Percentiles rank a stretch among this genome's conserved stretches.
Conservation (phyloP, 2,797 vertebrate genomes). For the Triplophysa yarkandensis region DNA sequence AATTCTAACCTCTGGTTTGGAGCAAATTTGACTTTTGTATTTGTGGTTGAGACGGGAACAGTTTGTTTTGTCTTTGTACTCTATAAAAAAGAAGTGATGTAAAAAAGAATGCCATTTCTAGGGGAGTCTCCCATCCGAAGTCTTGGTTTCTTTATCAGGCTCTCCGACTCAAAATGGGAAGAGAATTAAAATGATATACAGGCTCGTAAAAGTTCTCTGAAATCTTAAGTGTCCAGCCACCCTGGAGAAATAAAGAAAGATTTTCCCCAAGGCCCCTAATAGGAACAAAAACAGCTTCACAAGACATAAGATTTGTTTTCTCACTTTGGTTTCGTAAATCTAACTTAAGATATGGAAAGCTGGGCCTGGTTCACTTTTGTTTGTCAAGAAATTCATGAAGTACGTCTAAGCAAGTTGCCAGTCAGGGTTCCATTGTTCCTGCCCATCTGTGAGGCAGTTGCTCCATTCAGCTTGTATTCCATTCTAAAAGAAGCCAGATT, state of each 20-base stretch:
- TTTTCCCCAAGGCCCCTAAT: slow-evolving; percentile 45
- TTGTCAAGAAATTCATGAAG: slow-evolving; percentile 66
- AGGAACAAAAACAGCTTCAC: slow-evolving; percentile 48
- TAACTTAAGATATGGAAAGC: slow-evolving; percentile 22
- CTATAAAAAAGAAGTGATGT: slow-evolving; percentile 4
- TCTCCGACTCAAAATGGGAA: slow-evolving; percentile 43
- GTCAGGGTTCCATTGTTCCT: slow-evolving; percentile 59
- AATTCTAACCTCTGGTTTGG: slow-evolving; percentile 2
- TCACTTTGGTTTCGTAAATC: slow-evolving; percentile 17
- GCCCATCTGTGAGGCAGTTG: slow-evolving; percentile 69
- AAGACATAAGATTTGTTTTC: slow-evolving; percentile 19
- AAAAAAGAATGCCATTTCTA: slow-evolving; percentile 40
- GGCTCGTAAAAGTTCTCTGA: slow-evolving; percentile 60
- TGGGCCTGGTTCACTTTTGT: slow-evolving; percentile 53
- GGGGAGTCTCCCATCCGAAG: slow-evolving; percentile 30
- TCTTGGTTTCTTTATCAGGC: slow-evolving; percentile 50
- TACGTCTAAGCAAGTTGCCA: slow-evolving; percentile 57
- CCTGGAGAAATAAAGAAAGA: slow-evolving; percentile 53
- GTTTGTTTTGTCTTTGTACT: slow-evolving; percentile 21
- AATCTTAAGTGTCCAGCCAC: slow-evolving; percentile 58
- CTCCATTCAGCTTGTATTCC: slow-evolving; percentile 68
- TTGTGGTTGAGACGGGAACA: slow-evolving; percentile 12
- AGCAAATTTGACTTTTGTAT: slow-evolving; percentile 1
- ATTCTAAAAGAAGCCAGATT: slow-evolving; percentile 60
- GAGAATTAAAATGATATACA: slow-evolving; percentile 70